Conservation (phyloP, 2,888 invertebrate species). For the Stramonita haemastoma region DNA sequence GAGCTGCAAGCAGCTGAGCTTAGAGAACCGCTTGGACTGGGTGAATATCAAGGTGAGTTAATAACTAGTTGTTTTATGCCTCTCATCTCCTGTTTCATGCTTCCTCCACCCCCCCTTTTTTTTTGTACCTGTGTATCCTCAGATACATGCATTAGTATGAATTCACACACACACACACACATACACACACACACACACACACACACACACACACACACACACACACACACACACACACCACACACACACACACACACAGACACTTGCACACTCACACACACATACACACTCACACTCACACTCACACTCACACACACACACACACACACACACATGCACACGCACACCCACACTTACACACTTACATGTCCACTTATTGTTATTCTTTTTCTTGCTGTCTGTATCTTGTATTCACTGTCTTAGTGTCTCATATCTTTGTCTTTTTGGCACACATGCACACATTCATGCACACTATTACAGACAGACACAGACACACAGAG, state of each 20-base stretch:
- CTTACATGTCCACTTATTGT: no score
- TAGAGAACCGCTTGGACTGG: conserved; percentile 42
- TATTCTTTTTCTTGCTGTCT: background rate
- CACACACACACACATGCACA: no score
- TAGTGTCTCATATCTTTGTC: background rate
- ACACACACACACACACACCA: no score
- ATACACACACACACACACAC: background rate
- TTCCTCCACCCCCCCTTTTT: background rate
- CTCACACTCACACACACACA: background rate
- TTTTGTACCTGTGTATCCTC: background rate
- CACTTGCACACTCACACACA: background rate
- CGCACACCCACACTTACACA: no score
- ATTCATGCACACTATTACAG: no score
- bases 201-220: background rate
- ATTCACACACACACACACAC: background rate
- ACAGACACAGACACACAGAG: no score
- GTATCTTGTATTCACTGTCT: background rate
- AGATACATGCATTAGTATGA: background rate
- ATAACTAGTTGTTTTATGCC: background rate
- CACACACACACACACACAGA: background rate
- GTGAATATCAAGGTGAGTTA: conserved; percentile 32
- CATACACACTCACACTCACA: background rate
- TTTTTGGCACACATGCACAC: no score
- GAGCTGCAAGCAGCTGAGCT: conserved; percentile 36
- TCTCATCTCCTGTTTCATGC: background rate